Percentiles rank a stretch among this genome's conserved stretches.
phyloP scores from a whole-genome alignment of 2,888 invertebrate species.

The Ichneumoninae sp. region DNA sequence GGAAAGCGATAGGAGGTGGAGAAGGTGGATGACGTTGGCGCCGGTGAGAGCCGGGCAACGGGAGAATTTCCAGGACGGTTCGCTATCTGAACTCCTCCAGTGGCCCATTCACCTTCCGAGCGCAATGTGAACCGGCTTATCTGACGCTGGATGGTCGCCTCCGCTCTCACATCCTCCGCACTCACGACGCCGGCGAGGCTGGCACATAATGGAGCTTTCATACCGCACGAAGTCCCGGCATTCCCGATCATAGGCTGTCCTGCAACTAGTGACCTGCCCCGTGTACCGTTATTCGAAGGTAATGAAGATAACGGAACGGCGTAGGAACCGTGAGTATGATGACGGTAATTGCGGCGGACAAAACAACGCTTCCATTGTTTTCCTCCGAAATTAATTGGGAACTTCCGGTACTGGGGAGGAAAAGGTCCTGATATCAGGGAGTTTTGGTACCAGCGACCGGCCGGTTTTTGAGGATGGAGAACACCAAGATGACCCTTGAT shows the following conservation, averaged over 20 bases:
- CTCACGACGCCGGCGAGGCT: slow-evolving; percentile 1
- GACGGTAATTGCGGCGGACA: slow-evolving; percentile 21
- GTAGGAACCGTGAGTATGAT: not conserved
- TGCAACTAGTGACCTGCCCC: slow-evolving; percentile 24
- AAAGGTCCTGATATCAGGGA: too few relatives aligned
- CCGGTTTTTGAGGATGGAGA: too few relatives aligned
- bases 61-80: slow-evolving; percentile 10
- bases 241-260: slow-evolving; percentile 1
- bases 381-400: not conserved
- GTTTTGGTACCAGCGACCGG: too few relatives aligned
- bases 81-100: slow-evolving; percentile 8
- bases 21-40: not conserved
- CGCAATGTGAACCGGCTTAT: slow-evolving; percentile 7
- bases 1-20: not conserved
- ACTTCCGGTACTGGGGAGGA: not conserved
- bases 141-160: slow-evolving; percentile 10
- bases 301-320: slow-evolving; percentile 20
- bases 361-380: not conserved
- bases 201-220: slow-evolving; percentile 13
- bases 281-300: slow-evolving; percentile 3
- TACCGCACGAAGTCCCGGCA: not conserved
- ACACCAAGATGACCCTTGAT: too few relatives aligned
- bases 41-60: not conserved
- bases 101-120: slow-evolving; percentile 24
- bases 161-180: not conserved